These are phyloP conservation scores for Latrodectus elegans DNA, from an alignment of 2,888 invertebrate species.

Conservation along the genomic window DNA sequence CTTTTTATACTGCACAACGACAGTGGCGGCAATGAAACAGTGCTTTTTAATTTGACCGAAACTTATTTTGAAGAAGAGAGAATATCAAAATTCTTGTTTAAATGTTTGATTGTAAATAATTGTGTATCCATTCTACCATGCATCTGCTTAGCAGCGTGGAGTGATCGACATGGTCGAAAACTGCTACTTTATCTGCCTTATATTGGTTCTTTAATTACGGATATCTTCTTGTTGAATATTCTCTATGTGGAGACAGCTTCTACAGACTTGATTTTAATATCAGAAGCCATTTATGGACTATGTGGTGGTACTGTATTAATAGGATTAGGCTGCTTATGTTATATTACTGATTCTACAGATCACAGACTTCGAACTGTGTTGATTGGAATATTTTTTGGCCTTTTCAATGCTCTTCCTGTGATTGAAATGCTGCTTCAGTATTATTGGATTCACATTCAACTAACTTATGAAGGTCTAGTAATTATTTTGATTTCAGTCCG, in stretches of 20 bases:
- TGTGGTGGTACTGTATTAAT: slow-evolving; percentile 34
- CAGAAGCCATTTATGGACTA: slow-evolving; percentile 41
- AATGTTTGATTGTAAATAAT: slow-evolving; percentile 38
- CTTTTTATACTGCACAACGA: slow-evolving; percentile 37
- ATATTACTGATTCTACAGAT: slow-evolving; percentile 45
- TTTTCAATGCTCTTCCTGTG: slow-evolving; percentile 9
- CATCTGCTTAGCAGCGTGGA: slow-evolving; percentile 35
- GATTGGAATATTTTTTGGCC: slow-evolving; percentile 27
- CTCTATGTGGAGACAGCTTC: slow-evolving; percentile 10
- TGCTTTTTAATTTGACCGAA: slow-evolving; percentile 12
- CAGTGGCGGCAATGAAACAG: slow-evolving; percentile 10
- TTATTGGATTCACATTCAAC: slow-evolving; percentile 10
- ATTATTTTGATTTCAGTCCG: slow-evolving; percentile 7
- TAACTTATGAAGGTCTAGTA: slow-evolving; percentile 11
- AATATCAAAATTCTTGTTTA: slow-evolving; percentile 3
- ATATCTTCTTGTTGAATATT: slow-evolving; percentile 17
- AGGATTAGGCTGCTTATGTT: slow-evolving; percentile 39
- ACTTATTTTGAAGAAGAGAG: slow-evolving; percentile 25
- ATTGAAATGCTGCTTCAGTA: slow-evolving; percentile 23
- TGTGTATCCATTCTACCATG: slow-evolving; percentile 26
- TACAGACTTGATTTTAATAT: background rate
- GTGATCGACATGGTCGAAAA: slow-evolving; percentile 50
- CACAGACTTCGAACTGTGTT: slow-evolving; percentile 33
- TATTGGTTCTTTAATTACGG: slow-evolving; percentile 23
- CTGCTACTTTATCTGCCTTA: slow-evolving; percentile 19